These are phyloP conservation scores for Mythimna pallens DNA, from an alignment of 2,888 invertebrate genomes.

Conservation along the genomic window DNA sequence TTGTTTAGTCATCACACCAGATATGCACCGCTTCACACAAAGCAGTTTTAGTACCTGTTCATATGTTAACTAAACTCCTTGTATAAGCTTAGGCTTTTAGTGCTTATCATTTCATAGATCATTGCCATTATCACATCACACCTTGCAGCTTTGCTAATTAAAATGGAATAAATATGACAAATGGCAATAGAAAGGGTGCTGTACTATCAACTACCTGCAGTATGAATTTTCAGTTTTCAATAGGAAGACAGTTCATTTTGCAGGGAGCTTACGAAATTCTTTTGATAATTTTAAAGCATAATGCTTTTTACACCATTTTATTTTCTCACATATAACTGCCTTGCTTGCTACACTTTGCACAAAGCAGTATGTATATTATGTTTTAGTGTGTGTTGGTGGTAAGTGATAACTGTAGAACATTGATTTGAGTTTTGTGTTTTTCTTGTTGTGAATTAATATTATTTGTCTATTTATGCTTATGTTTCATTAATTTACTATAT, in stretches of 20 bases:
- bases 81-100: conserved; percentile 59
- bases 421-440: conserved; percentile 34
- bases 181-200: conserved; percentile 5
- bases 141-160: conserved; percentile 40
- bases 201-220: conserved; percentile 25
- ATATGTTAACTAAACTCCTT: conserved; percentile 40
- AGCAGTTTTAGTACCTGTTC: conserved; percentile 67
- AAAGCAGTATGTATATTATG: conserved; percentile 38
- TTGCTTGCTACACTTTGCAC: conserved; percentile 47
- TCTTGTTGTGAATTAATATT: conserved; percentile 42
- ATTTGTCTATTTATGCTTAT: neutral
- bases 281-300: neutral
- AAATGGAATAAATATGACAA: conserved; percentile 4
- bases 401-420: conserved; percentile 28
- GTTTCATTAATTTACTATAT: conserved; percentile 20
- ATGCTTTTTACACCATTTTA: conserved; percentile 11
- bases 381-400: conserved; percentile 33
- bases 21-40: conserved; percentile 66
- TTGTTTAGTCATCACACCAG: conserved; percentile 53
- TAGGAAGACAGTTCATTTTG: conserved; percentile 8
- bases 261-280: conserved; percentile 18
- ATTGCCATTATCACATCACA: conserved; percentile 39
- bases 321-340: conserved; percentile 30
- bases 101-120: conserved; percentile 57
- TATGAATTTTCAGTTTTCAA: conserved; percentile 21